Evolutionary conservation across 2,113 vertebrate genomes (phyloP).

Genomic region (Prionailurus viverrinus): DNA sequence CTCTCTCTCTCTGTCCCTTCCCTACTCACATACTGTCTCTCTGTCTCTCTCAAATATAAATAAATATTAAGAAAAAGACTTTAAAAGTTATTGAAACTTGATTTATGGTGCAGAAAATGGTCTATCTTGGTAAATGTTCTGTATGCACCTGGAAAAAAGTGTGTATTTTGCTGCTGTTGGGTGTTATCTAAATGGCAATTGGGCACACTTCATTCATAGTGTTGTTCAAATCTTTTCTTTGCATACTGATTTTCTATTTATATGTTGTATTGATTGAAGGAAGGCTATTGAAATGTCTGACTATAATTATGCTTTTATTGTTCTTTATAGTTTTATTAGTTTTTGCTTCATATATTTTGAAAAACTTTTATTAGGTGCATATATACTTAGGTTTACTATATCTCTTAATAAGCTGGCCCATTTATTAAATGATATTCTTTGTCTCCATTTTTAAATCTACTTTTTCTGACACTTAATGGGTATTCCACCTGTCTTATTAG

Average conservation of each 20-base stretch:
- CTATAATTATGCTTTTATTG: neutral
- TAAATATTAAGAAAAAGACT: too few species aligned
- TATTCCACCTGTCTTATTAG: neutral
- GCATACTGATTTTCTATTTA: neutral
- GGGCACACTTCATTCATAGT: neutral
- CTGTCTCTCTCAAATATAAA: too few species aligned
- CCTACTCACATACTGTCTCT: too few species aligned
- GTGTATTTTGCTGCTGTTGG: neutral
- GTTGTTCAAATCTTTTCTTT: neutral
- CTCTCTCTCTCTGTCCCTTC: too few species aligned
- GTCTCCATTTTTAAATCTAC: neutral
- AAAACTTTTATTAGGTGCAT: neutral
- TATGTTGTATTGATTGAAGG: neutral
- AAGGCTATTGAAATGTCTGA: neutral
- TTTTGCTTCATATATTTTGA: conserved; percentile 1
- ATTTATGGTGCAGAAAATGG: neutral
- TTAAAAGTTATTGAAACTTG: neutral
- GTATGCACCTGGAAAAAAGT: neutral
- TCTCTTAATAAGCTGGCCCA: neutral
- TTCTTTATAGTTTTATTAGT: neutral
- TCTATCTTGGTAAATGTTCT: neutral
- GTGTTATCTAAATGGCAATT: neutral
- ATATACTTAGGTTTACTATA: neutral
- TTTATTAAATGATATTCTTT: neutral
- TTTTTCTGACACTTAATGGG: neutral